phyloP scores from a whole-genome alignment of 2,888 invertebrate species.

The Calameuta idolon region DNA sequence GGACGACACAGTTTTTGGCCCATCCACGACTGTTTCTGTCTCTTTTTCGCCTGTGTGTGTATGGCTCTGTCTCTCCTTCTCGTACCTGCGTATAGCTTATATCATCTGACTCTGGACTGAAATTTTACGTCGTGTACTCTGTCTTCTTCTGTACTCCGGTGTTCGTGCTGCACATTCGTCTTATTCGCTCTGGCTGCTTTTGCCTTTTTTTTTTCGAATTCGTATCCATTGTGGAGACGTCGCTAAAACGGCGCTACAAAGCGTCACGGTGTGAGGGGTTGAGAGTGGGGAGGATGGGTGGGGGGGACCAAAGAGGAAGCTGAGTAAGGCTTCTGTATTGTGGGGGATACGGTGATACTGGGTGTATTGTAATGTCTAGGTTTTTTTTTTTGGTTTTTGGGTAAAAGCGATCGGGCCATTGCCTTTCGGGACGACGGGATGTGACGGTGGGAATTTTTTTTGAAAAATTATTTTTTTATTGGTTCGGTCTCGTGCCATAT shows the following conservation, averaged over 20 bases:
- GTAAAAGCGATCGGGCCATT: not conserved
- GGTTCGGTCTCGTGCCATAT: not conserved
- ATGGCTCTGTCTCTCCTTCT: not conserved
- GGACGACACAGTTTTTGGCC: constrained; percentile 52
- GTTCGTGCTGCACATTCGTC: not conserved
- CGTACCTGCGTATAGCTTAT: not conserved
- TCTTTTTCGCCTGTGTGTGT: not conserved
- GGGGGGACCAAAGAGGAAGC: not conserved
- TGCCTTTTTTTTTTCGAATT: not conserved
- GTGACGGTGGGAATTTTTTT: not conserved
- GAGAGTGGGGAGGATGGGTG: not conserved
- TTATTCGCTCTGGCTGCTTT: not conserved
- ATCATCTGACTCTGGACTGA: not conserved
- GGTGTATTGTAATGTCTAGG: not conserved
- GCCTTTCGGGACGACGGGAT: not conserved
- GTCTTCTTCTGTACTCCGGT: not conserved
- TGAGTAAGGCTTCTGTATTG: not conserved
- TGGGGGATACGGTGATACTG: not conserved
- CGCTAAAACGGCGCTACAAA: constrained; percentile 5
- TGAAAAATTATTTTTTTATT: not conserved
- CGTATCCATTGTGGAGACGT: not conserved
- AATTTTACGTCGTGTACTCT: not conserved
- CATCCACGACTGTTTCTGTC: not conserved
- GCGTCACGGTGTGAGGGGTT: not conserved
- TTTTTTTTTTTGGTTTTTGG: not conserved